Evolutionary conservation across 2,888 invertebrate species (phyloP).

Genomic region (Punctoribates punctum): DNA sequence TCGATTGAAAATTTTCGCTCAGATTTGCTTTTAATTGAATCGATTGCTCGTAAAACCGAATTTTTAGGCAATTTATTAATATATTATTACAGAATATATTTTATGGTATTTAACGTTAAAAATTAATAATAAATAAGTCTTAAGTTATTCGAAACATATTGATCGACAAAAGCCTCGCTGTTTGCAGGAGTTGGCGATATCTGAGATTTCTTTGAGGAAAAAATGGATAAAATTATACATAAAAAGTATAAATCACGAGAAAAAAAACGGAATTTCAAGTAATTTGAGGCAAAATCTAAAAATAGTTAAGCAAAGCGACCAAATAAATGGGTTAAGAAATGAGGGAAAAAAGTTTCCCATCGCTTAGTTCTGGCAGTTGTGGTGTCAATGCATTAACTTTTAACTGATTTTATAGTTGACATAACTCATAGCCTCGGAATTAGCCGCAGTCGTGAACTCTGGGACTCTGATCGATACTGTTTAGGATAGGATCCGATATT

Average conservation of each 20-base stretch:
- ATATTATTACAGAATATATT: constrained; percentile 6
- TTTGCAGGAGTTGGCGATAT: not conserved
- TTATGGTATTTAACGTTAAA: not conserved
- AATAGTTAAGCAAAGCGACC: not conserved
- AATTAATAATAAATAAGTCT: not conserved
- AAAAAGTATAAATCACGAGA: not conserved
- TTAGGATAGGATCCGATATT: not conserved
- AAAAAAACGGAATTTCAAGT: constrained; percentile 4
- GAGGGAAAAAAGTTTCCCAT: not conserved
- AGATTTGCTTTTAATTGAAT: constrained; percentile 1
- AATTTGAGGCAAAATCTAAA: constrained; percentile 1
- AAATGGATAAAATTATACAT: not conserved
- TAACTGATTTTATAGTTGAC: constrained; percentile 35
- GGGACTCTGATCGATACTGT: constrained; percentile 20
- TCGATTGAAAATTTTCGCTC: constrained; percentile 7
- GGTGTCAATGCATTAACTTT: constrained; percentile 12
- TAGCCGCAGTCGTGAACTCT: constrained; percentile 1
- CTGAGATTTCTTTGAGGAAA: not conserved
- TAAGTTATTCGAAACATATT: not conserved
- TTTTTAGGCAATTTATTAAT: not conserved
- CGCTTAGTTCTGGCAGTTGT: not conserved
- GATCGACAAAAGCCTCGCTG: too few species aligned
- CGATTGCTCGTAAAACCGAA: not conserved
- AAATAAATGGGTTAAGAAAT: constrained; percentile 2
- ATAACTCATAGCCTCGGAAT: constrained; percentile 36